A percentile compares a stretch with the other conserved stretches of the same genome.
Conservation (phyloP, 2,797 vertebrate genomes). For the Anableps anableps region DNA sequence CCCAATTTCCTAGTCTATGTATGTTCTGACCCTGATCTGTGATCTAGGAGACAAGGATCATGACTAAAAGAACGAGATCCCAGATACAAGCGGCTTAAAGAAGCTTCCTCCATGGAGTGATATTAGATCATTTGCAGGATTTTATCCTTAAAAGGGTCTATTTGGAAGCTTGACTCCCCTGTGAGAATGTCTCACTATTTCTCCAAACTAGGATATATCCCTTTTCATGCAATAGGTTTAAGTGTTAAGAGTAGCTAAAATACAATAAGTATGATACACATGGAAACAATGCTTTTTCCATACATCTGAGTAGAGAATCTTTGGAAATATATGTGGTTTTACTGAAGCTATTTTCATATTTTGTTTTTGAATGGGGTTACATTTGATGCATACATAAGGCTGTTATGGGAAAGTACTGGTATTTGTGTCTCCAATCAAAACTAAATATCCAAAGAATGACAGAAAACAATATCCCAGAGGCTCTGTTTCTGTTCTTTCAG, state of each 20-base stretch:
- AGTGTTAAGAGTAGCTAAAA: neutral
- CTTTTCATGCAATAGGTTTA: neutral
- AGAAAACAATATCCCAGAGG: constrained; percentile 49
- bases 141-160: neutral
- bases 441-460: constrained; percentile 52
- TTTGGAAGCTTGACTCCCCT: neutral
- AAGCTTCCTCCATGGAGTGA: neutral
- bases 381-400: constrained; percentile 18
- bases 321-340: neutral
- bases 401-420: constrained; percentile 27
- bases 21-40: neutral
- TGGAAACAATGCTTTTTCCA: neutral
- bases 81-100: neutral
- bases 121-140: neutral
- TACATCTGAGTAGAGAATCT: neutral
- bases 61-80: neutral
- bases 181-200: neutral
- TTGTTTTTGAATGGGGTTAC: constrained; percentile 17
- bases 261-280: neutral
- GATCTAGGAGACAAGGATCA: neutral
- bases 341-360: constrained; percentile 1
- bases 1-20: neutral
- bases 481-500: constrained; percentile 47
- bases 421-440: constrained; percentile 53
- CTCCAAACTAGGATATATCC: neutral